Evolutionary conservation across 1,140 invertebrate genomes (phyloP).

Genomic region (Trypoxylus dichotomus): DNA sequence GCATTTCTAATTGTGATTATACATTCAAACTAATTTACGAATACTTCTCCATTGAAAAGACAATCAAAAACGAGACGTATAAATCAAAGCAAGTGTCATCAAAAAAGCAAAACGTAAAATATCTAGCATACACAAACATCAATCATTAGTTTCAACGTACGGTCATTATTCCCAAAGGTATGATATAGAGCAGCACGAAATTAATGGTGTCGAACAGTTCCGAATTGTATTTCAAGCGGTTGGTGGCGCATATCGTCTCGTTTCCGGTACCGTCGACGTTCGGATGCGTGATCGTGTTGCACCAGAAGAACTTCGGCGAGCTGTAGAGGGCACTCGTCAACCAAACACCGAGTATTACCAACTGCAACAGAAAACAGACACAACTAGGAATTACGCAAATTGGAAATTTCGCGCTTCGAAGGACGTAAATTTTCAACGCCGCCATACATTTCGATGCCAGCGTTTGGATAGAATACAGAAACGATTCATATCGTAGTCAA

Average conservation of each 20-base stretch:
- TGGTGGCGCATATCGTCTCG: slow-evolving; percentile 73
- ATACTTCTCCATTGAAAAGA: no score
- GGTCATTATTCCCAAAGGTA: slow-evolving; percentile 73
- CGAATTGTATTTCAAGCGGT: slow-evolving; percentile 74
- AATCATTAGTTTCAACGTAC: slow-evolving; percentile 54
- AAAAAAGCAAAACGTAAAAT: not conserved
- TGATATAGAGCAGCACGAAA: slow-evolving; percentile 72
- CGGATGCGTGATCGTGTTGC: slow-evolving; percentile 67
- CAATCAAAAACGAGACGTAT: no score
- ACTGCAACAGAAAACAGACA: slow-evolving; percentile 54
- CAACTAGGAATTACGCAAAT: not conserved
- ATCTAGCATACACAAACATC: not conserved
- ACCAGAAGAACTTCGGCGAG: slow-evolving; percentile 74
- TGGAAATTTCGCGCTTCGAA: not conserved
- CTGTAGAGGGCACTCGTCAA: slow-evolving; percentile 74
- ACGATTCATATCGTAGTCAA: no score
- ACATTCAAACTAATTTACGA: no score
- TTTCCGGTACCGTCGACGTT: slow-evolving; percentile 57
- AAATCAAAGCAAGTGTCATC: no score
- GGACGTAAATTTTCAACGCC: not conserved
- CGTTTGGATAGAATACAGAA: no score
- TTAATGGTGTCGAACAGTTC: slow-evolving; percentile 75
- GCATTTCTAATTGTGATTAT: no score
- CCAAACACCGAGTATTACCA: slow-evolving; percentile 76
- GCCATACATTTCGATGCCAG: not conserved